Evolutionary conservation across 2,888 invertebrate genomes (phyloP).

Genomic region (Villa cingulata): DNA sequence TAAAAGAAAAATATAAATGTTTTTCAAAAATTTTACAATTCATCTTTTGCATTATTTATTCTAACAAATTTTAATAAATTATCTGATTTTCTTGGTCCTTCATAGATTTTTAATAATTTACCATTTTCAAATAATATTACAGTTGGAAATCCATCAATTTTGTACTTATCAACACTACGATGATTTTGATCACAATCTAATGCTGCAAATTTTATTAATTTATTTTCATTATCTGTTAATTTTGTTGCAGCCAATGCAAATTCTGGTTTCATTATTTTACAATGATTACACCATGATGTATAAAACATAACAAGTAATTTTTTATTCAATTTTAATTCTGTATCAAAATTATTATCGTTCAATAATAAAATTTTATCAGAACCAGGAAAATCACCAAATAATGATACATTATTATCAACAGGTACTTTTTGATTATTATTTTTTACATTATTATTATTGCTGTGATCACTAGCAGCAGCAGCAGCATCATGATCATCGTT

Average conservation of each 20-base stretch:
- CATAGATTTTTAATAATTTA: constrained; percentile 41
- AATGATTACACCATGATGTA: constrained; percentile 70
- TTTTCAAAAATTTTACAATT: constrained; percentile 23
- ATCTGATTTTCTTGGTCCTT: constrained; percentile 41
- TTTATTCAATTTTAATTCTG: constrained; percentile 58
- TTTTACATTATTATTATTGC: constrained; percentile 23
- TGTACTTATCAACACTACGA: constrained; percentile 43
- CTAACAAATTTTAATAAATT: constrained; percentile 43
- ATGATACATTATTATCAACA: constrained; percentile 34
- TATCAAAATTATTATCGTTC: constrained; percentile 51
- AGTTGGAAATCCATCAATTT: constrained; percentile 53
- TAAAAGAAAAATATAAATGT: too few species aligned
- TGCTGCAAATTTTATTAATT: constrained; percentile 38
- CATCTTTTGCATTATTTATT: constrained; percentile 18
- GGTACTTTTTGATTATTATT: constrained; percentile 23
- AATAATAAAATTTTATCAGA: constrained; percentile 36
- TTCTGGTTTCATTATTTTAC: constrained; percentile 52
- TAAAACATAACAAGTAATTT: constrained; percentile 77
- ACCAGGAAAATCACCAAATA: constrained; percentile 37
- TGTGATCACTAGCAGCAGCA: constrained; percentile 24
- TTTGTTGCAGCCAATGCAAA: constrained; percentile 42
- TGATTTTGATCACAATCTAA: constrained; percentile 54
- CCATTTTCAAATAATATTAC: constrained; percentile 48
- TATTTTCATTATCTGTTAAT: constrained; percentile 14
- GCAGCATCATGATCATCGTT: too few species aligned